phyloP scores from a whole-genome alignment of 2,888 invertebrate species.

The Hesperia comma region DNA sequence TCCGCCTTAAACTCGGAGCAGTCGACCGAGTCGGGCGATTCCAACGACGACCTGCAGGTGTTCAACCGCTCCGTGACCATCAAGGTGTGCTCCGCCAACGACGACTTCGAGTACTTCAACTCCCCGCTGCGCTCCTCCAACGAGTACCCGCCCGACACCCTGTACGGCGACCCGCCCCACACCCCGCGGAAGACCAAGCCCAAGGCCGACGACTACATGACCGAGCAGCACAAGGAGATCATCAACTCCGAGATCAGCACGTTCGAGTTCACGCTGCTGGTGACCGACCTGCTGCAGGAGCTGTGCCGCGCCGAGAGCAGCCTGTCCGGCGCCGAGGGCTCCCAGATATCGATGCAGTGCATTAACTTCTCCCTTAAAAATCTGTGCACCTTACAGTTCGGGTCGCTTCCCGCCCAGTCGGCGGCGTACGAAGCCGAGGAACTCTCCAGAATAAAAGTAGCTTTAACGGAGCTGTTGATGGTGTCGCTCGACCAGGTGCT shows the following conservation, averaged over 20 bases:
- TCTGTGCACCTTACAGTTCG: conserved; percentile 85
- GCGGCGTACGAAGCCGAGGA: conserved; percentile 60
- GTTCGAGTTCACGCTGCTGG: conserved; percentile 83
- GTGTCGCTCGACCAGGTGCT: conserved; percentile 83
- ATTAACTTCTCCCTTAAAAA: conserved; percentile 85
- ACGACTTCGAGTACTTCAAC: conserved; percentile 86
- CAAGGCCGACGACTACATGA: conserved; percentile 81
- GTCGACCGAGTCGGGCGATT: conserved; percentile 77
- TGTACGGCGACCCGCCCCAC: conserved; percentile 62
- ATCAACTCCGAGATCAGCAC: conserved; percentile 79
- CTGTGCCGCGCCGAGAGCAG: conserved; percentile 81
- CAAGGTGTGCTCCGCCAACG: conserved; percentile 82
- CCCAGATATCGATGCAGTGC: conserved; percentile 83
- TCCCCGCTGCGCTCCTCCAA: conserved; percentile 68
- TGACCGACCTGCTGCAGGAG: conserved; percentile 82
- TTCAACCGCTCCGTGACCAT: conserved; percentile 80
- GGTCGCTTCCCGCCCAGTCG: conserved; percentile 66
- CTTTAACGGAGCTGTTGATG: conserved; percentile 83
- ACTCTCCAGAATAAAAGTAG: conserved; percentile 79
- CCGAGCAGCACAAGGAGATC: conserved; percentile 78
- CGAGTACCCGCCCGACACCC: conserved; percentile 65
- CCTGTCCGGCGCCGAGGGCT: conserved; percentile 78
- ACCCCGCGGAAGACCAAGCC: conserved; percentile 70
- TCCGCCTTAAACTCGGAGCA: conserved; percentile 53
- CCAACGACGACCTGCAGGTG: conserved; percentile 77